Evolutionary conservation across 2,797 vertebrate genomes (phyloP).

Genomic region (Erethizon dorsatum): DNA sequence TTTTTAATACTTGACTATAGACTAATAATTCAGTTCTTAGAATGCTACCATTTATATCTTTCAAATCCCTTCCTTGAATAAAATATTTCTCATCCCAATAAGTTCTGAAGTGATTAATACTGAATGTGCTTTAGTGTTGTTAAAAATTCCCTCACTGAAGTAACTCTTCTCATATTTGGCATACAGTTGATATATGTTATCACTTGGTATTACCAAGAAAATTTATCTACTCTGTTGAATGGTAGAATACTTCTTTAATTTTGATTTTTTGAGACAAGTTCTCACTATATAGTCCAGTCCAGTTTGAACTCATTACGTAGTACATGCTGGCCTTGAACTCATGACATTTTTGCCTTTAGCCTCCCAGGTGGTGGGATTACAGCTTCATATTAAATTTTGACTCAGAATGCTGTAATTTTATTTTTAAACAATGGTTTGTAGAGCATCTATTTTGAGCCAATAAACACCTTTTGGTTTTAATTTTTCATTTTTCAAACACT

Average conservation of each 20-base stretch:
- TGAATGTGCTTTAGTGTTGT: not conserved
- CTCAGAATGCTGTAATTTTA: not conserved
- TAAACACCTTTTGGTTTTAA: not conserved
- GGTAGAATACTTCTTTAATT: not conserved
- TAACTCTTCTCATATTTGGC: not conserved
- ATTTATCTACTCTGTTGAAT: not conserved
- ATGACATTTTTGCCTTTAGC: too few relatives aligned
- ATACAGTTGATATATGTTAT: not conserved
- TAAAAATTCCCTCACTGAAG: not conserved
- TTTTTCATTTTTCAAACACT: conserved; percentile 22
- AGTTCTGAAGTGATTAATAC: conserved; percentile 40
- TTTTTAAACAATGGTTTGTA: not conserved
- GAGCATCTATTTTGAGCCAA: not conserved
- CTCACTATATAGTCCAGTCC: not conserved
- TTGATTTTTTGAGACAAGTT: not conserved
- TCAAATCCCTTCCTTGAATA: not conserved
- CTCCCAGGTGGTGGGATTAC: not conserved
- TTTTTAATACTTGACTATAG: conserved; percentile 64
- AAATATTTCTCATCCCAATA: conserved; percentile 38
- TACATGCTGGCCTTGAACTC: not conserved
- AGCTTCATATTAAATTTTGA: not conserved
- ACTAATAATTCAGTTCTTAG: conserved; percentile 66
- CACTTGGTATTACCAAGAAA: not conserved
- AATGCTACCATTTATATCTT: conserved; percentile 11
- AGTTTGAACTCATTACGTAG: not conserved